A percentile compares a stretch with the other conserved stretches of the same genome.
phyloP scores from a whole-genome alignment of 2,888 invertebrate genomes.

The Drosophila subsilvestris region DNA sequence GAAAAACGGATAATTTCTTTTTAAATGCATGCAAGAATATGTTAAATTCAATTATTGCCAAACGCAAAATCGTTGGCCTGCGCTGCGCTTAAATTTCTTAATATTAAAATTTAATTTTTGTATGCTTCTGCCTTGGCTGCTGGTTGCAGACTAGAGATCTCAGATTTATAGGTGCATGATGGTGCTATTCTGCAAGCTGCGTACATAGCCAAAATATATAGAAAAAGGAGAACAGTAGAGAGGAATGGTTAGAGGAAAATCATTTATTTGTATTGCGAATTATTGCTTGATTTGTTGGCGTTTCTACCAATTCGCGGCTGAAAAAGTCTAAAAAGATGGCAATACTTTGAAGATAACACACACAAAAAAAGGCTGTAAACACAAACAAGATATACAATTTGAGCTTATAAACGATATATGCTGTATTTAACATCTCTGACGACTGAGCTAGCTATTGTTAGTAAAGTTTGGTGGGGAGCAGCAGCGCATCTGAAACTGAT shows the following conservation, averaged over 20 bases:
- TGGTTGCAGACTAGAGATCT: conserved; percentile 13
- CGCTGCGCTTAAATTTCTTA: neutral
- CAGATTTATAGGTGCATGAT: conserved; percentile 84
- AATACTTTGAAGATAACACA: conserved; percentile 71
- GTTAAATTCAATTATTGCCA: conserved; percentile 1
- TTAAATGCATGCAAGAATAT: conserved; percentile 44
- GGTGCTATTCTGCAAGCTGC: conserved; percentile 85
- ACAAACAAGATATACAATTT: conserved; percentile 15
- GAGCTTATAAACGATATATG: neutral
- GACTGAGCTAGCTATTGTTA: conserved; percentile 19
- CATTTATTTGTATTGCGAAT: conserved; percentile 1
- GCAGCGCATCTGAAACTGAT: conserved; percentile 8
- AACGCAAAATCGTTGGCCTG: neutral
- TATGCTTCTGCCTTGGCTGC: conserved; percentile 16
- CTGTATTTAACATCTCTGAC: neutral
- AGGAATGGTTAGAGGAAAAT: conserved; percentile 50
- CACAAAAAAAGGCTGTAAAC: conserved; percentile 2
- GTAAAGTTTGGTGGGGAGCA: conserved; percentile 7
- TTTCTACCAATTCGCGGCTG: conserved; percentile 29
- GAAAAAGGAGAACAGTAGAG: conserved; percentile 43
- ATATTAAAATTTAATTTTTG: conserved; percentile 3
- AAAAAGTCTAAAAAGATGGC: conserved; percentile 67
- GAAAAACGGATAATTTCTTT: conserved; percentile 14
- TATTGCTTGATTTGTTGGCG: conserved; percentile 5
- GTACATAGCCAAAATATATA: conserved; percentile 63